Conservation (phyloP, 2,888 invertebrate species). For the Steromphala cineraria region DNA sequence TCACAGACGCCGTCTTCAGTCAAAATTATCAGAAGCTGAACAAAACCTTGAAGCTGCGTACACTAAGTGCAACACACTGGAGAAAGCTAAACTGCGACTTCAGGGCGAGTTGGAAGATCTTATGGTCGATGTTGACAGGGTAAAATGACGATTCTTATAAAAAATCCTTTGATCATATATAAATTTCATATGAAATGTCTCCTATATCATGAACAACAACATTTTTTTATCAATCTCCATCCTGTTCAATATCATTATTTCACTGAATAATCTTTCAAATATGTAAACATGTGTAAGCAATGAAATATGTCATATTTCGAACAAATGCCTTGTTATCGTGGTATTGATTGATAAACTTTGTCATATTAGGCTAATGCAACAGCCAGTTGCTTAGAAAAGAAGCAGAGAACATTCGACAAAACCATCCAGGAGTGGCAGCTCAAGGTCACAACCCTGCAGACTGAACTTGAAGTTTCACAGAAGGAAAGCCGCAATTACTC, state of each 20-base stretch:
- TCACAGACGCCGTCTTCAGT: conserved; percentile 84
- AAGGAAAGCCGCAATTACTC: conserved; percentile 99
- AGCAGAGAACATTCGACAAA: conserved; percentile 99
- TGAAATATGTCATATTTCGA: no score
- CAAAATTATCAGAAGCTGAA: conserved; percentile 96
- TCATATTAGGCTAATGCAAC: conserved; percentile 32
- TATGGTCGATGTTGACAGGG: conserved; percentile 96
- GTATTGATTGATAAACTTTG: no score
- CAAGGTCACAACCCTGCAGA: conserved; percentile 89
- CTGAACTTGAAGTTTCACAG: conserved; percentile 98
- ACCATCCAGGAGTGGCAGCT: conserved; percentile 99
- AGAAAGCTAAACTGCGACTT: conserved; percentile 97
- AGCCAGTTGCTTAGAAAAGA: conserved; percentile 96
- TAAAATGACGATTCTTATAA: conserved; percentile 80
- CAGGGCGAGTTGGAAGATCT: conserved; percentile 98
- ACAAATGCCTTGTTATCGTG: no score
- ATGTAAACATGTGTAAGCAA: no score
- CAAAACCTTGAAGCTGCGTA: conserved; percentile 97
- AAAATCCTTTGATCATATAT: no score
- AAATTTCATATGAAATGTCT: no score
- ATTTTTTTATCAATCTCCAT: no score
- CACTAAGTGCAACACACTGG: conserved; percentile 96
- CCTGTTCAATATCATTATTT: no score
- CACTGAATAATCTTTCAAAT: no score
- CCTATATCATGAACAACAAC: no score